phyloP scores from a whole-genome alignment of 2,888 invertebrate genomes.

The Dolichomitus sp. region DNA sequence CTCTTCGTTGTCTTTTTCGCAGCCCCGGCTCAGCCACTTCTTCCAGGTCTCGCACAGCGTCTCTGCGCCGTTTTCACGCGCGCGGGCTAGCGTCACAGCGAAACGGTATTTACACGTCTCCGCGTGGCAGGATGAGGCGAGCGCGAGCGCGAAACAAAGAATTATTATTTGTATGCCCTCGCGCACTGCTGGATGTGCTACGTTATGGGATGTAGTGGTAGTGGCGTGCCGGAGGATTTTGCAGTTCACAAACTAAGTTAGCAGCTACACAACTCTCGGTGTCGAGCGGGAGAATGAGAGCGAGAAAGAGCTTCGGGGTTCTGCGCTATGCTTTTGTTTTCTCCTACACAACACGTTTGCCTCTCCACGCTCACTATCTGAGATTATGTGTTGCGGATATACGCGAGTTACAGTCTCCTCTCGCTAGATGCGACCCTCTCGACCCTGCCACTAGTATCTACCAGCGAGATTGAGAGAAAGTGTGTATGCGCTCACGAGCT shows the following conservation, averaged over 20 bases:
- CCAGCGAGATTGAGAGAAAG: conserved; percentile 61
- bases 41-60: conserved; percentile 24
- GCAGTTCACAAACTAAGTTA: conserved; percentile 85
- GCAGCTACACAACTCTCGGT: conserved; percentile 79
- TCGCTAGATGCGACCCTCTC: conserved; percentile 55
- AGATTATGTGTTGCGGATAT: conserved; percentile 81
- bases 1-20: conserved; percentile 62
- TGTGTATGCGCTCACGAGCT: conserved; percentile 46
- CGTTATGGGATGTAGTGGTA: conserved; percentile 37
- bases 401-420: conserved; percentile 74
- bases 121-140: conserved; percentile 68
- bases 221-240: conserved; percentile 82
- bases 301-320: conserved; percentile 53
- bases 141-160: conserved; percentile 76
- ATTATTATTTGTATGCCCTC: conserved; percentile 85
- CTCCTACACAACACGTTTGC: conserved; percentile 45
- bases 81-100: conserved; percentile 68
- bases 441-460: conserved; percentile 38
- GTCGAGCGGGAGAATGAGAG: conserved; percentile 49
- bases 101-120: conserved; percentile 84
- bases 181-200: conserved; percentile 55
- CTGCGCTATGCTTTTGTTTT: conserved; percentile 45
- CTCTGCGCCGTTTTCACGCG: conserved; percentile 24
- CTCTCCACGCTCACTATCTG: conserved; percentile 73
- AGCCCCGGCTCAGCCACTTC: conserved; percentile 65